Percentiles rank a stretch among this genome's conserved stretches.
phyloP scores from a whole-genome alignment of 2,888 invertebrate genomes.

The Sarcophaga caerulescens region DNA sequence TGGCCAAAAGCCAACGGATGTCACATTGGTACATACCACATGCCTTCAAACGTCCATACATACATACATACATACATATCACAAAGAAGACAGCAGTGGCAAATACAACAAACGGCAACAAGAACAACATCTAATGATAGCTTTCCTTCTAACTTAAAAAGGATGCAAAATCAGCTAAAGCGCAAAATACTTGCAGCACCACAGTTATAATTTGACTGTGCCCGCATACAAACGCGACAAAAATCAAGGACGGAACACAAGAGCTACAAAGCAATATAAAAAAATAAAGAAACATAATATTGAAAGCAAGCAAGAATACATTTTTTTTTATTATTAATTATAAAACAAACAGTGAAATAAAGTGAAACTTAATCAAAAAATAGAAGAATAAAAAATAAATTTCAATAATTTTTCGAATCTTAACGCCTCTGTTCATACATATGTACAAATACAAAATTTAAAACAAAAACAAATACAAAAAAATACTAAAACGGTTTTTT shows the following conservation, averaged over 20 bases:
- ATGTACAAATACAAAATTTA: no score
- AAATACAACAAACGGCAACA: slow-evolving; percentile 14
- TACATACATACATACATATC: slow-evolving; percentile 13
- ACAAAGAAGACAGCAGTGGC: not conserved
- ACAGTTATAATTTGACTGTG: slow-evolving; percentile 67
- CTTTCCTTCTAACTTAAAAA: slow-evolving; percentile 65
- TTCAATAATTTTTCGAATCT: no score
- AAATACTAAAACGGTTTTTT: no score
- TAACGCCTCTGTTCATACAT: no score
- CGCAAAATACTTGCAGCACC: slow-evolving; percentile 66
- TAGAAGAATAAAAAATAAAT: no score
- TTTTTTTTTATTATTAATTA: not conserved
- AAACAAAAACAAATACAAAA: no score
- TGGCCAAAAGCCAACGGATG: slow-evolving; percentile 63
- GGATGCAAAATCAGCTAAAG: slow-evolving; percentile 67
- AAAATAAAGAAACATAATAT: slow-evolving; percentile 24
- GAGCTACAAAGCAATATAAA: not conserved
- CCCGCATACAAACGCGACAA: slow-evolving; percentile 60
- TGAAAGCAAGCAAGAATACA: slow-evolving; percentile 16
- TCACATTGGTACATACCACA: slow-evolving; percentile 44
- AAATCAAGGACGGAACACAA: slow-evolving; percentile 48
- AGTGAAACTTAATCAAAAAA: no score
- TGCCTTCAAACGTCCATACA: not conserved
- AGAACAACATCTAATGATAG: slow-evolving; percentile 62
- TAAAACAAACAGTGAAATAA: no score